Evolutionary conservation across 1,140 invertebrate species (phyloP), one percentile per base, ranked within the genome.

Genomic region (Eurytemora carolleeae): DNA sequence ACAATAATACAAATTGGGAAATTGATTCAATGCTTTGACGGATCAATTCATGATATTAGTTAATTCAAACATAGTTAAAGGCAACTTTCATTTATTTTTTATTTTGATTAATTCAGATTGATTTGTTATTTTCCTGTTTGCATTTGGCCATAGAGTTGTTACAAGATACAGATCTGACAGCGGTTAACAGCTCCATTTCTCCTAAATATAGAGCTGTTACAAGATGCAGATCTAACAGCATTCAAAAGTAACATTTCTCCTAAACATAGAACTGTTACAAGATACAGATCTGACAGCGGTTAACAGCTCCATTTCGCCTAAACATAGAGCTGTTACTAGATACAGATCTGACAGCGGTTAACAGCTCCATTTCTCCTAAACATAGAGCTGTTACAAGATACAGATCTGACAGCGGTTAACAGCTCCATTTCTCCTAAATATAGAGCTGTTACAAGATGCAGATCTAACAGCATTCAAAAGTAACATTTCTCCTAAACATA

Each of bases 351-450:
- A n/a, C 7, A 12, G n/a, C n/a, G 31, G n/a, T 7, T 44, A n/a
- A 44, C 7, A n/a, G n/a, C 7, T 44, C 7, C 31, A 12, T 59
- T 59, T 15, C 58, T 54, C 22, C 19, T 59, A 24, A 18, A 52
- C 12, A 52, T 56, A 20, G 18, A 18, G 17, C 24, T 54, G 58
- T 7, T 56, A 24, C 58, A 59, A 21, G 60, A 62, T 3, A 62
- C 60, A 57, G 19, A 22, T 24, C 60, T 2, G 1, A 62, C 60
- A 24, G 60, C 60, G 17, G 53, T 24, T 18, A 53, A 58, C 19
- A 62, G 60, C 55, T 62, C 60, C 60, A 62, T 62, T 24, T 62
- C 60, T 16, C 60, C 60, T 44, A 44, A 44, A 44, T n/a, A 44
- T 44, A 44, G 7, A 44, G n/a, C 7, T 12, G 31, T 44, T 44